Conservation (phyloP, 2,888 invertebrate species). For the Drosophila tripunctata region DNA sequence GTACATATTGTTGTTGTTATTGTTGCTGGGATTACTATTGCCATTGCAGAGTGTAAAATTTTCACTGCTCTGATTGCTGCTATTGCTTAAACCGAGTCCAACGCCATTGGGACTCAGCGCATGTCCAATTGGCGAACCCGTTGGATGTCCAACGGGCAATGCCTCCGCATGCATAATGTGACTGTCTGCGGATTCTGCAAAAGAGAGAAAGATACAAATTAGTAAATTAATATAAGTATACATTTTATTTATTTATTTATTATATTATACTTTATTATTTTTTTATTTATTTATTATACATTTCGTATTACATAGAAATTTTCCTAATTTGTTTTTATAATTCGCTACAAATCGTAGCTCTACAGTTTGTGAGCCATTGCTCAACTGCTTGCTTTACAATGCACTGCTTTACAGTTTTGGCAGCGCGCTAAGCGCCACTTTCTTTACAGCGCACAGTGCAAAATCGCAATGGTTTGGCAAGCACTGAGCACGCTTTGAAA, state of each 20-base stretch:
- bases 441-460: neutral
- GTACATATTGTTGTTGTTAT: constrained; percentile 60
- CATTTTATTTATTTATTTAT: neutral
- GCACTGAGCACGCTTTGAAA: too few species aligned
- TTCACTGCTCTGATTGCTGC: constrained; percentile 76
- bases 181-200: constrained; percentile 75
- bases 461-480: too few species aligned
- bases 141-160: constrained; percentile 64
- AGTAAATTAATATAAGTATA: too few species aligned
- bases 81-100: constrained; percentile 74
- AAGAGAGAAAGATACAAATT: neutral
- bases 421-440: neutral
- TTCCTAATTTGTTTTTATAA: neutral
- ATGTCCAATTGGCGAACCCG: constrained; percentile 74
- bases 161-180: constrained; percentile 78
- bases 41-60: constrained; percentile 68
- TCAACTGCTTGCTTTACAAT: neutral
- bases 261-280: too few species aligned
- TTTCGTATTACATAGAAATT: too few species aligned
- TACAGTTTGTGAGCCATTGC: neutral
- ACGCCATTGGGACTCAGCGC: constrained; percentile 76
- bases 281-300: too few species aligned
- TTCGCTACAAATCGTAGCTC: constrained; percentile 7
- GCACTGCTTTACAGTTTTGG: constrained; percentile 2
- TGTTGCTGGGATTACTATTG: constrained; percentile 64